Evolutionary conservation across 2,888 invertebrate species (phyloP).

Genomic region (Polydrusus pterygomalis): DNA sequence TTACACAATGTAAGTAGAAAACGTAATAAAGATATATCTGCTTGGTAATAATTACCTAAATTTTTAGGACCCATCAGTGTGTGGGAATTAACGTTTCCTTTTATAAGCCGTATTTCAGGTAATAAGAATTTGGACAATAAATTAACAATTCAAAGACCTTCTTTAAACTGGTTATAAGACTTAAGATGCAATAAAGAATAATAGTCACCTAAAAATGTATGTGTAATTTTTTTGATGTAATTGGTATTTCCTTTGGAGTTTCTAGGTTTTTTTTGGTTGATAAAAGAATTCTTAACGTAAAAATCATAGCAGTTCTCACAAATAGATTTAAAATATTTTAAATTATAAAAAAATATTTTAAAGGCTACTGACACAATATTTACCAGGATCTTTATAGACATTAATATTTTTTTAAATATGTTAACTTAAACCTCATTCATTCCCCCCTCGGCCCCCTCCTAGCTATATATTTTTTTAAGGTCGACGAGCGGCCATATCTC

Average conservation of each 20-base stretch:
- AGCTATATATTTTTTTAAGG: no score
- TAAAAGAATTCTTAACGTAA: not conserved
- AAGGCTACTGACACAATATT: no score
- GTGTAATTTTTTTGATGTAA: slow-evolving; percentile 13
- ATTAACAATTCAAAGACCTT: slow-evolving; percentile 52
- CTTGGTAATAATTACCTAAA: slow-evolving; percentile 39
- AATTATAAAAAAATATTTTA: no score
- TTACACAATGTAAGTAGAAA: slow-evolving; percentile 38
- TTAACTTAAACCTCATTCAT: no score
- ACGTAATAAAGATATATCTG: slow-evolving; percentile 39
- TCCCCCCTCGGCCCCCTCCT: no score
- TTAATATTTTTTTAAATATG: no score
- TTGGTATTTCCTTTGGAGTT: slow-evolving; percentile 27
- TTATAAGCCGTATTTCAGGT: slow-evolving; percentile 53
- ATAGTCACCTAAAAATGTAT: slow-evolving; percentile 18
- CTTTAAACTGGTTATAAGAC: slow-evolving; percentile 38
- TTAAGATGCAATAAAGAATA: slow-evolving; percentile 31
- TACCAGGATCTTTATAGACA: no score
- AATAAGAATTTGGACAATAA: slow-evolving; percentile 52
- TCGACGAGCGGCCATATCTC: no score
- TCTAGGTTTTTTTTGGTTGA: not conserved
- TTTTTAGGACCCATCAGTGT: slow-evolving; percentile 37
- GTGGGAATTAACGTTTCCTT: slow-evolving; percentile 51
- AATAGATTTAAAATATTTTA: not conserved
- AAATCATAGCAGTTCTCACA: not conserved